Base-by-base conservation (phyloP, 2,797 vertebrate genomes). In the Falco cherrug region DNA sequence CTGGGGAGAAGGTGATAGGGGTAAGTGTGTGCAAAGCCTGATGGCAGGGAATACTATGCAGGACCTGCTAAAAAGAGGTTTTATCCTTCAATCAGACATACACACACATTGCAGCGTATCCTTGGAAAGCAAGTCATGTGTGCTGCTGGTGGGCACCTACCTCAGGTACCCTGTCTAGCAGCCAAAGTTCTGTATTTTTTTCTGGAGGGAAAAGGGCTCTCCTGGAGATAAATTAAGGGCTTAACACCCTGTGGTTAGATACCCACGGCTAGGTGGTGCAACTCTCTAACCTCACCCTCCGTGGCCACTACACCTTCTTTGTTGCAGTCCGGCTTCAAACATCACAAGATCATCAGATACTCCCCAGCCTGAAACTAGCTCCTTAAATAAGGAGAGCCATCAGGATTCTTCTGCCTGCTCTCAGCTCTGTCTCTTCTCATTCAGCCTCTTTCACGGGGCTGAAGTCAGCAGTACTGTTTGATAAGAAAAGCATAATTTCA, bases 81-180 rank as follows among this genome's bases (percentile, higher is more conserved):
- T 94, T 85, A 39, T 88, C 50, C 65, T 74, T 88, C 87, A 73
- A 0, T 51, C 13, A 13, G 39, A 37, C 15, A 3, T 10, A 35
- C 39, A 51, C 8, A n/a, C 19, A 13, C 7, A 4, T 10, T 45
- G 22, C 17, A 54, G 1, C 0, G 0, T 47, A 24, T 28, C 51
- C n/a, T 71, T 63, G 50, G 47, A 73, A 19, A 19, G 15, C 2
- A 4, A 87, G 11, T 16, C 3, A 0, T 31, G 33, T 37, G 18
- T 81, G 48, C 70, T 87, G 39, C 22, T 25, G 16, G 35, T 75
- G 65, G 29, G 31, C 20, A 64, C 5, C 33, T 74, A 20, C 39
- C 33, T 88, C 15, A 25, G 39, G 35, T 21, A 25, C 15, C 22
- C 12, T 69, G 50, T 33, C 10, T 26, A 48, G 43, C 47, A 92